phyloP scores from a whole-genome alignment of 2,113 vertebrate genomes.

The Pluvialis apricaria region DNA sequence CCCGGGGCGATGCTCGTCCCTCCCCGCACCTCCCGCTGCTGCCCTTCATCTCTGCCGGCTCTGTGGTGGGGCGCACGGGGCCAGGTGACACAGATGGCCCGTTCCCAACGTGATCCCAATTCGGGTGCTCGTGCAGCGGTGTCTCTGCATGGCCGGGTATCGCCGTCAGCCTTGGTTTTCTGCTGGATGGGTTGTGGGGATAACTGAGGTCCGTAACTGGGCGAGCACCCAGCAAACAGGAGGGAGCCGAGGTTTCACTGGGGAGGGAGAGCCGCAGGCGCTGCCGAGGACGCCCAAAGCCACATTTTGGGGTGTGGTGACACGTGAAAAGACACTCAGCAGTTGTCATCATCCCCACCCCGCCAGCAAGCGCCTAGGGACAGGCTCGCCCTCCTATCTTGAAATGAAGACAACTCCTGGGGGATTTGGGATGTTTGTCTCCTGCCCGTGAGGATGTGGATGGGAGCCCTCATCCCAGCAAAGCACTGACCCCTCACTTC shows the following conservation, averaged over 20 bases:
- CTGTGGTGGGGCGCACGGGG: background rate
- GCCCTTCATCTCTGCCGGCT: background rate
- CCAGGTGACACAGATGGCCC: too few species aligned
- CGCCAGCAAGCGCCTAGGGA: background rate
- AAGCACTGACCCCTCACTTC: background rate
- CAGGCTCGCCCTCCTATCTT: background rate
- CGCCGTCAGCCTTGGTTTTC: accelerated
- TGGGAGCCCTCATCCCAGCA: background rate
- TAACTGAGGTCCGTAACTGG: background rate
- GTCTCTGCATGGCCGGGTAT: background rate
- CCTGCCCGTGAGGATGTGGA: background rate
- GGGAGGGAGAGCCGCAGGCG: background rate
- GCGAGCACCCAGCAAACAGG: background rate
- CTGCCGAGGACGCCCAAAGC: background rate
- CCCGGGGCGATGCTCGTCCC: accelerated
- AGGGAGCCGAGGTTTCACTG: background rate
- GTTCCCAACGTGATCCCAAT: too few species aligned
- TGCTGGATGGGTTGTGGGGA: background rate
- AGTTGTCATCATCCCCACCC: background rate
- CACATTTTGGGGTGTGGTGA: background rate
- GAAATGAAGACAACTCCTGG: background rate
- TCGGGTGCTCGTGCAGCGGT: accelerated
- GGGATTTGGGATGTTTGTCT: background rate
- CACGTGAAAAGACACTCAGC: background rate
- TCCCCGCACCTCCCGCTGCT: too few species aligned